Percentiles rank a stretch among this genome's conserved stretches.
These are phyloP conservation scores for Nothobranchius kuhntae DNA, from an alignment of 2,113 vertebrate genomes.

Conservation along the genomic window DNA sequence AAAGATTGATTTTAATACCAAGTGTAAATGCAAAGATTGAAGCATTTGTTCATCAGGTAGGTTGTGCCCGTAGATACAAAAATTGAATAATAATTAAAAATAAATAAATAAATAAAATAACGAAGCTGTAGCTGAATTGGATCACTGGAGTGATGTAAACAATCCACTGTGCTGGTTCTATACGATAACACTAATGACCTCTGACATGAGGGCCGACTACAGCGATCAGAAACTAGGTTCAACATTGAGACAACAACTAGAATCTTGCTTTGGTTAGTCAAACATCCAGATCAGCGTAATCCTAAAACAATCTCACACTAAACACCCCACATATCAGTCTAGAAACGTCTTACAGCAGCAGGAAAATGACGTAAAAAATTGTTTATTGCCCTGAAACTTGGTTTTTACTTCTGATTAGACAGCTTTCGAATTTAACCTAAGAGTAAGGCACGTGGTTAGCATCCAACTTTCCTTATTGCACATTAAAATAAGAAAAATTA, in stretches of 20 bases:
- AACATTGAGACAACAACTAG: too few species aligned
- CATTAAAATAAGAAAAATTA: constrained; percentile 6
- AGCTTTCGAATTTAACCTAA: neutral
- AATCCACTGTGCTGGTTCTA: neutral
- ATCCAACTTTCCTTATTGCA: constrained; percentile 1
- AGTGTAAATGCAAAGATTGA: too few species aligned
- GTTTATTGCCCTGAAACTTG: neutral
- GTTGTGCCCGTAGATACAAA: too few species aligned
- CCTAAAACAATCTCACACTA: neutral
- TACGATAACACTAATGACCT: too few species aligned
- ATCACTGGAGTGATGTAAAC: neutral
- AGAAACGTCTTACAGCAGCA: neutral
- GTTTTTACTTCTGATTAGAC: neutral
- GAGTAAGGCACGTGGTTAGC: neutral
- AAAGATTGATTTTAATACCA: too few species aligned
- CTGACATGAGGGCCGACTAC: neutral
- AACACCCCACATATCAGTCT: neutral
- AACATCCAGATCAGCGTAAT: neutral
- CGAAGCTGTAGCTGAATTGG: too few species aligned
- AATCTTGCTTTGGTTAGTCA: neutral
- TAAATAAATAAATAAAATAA: too few species aligned
- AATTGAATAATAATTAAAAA: too few species aligned
- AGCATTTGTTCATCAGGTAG: too few species aligned
- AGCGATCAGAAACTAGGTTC: neutral
- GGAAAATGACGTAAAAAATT: constrained; percentile 1